phyloP scores from a whole-genome alignment of 2,888 invertebrate genomes.

The Corbicula japonica region DNA sequence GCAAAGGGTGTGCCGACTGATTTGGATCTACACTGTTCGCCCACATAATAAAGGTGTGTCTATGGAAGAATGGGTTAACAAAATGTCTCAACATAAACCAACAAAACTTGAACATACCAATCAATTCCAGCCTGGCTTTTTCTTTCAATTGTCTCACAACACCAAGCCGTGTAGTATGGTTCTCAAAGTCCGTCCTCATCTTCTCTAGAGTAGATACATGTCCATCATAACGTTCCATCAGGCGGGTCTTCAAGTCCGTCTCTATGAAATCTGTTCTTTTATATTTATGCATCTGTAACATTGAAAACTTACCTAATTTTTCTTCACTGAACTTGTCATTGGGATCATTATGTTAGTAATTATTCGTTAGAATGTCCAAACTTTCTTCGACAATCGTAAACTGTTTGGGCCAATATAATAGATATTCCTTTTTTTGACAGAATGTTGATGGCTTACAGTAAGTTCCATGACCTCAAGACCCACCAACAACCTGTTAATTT shows the following conservation, averaged over 20 bases:
- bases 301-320: not conserved
- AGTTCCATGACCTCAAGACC: no score
- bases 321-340: no score
- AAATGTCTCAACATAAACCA: not conserved
- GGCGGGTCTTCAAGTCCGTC: constrained; percentile 87
- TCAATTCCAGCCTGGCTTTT: constrained; percentile 74
- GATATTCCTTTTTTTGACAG: no score
- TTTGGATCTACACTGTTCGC: not conserved
- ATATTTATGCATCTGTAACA: constrained; percentile 86
- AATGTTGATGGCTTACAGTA: no score
- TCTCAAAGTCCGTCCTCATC: constrained; percentile 87
- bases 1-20: not conserved
- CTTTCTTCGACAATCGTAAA: not conserved
- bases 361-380: not conserved
- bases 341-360: no score
- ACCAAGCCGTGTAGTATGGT: constrained; percentile 88
- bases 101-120: constrained; percentile 67
- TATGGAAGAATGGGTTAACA: not conserved
- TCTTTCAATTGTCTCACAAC: constrained; percentile 86
- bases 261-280: constrained; percentile 88
- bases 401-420: not conserved
- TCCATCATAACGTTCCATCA: constrained; percentile 87
- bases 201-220: constrained; percentile 88
- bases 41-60: not conserved
- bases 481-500: no score